Conservation (phyloP, 2,888 invertebrate species). For the Drosophila flavopinicola region DNA sequence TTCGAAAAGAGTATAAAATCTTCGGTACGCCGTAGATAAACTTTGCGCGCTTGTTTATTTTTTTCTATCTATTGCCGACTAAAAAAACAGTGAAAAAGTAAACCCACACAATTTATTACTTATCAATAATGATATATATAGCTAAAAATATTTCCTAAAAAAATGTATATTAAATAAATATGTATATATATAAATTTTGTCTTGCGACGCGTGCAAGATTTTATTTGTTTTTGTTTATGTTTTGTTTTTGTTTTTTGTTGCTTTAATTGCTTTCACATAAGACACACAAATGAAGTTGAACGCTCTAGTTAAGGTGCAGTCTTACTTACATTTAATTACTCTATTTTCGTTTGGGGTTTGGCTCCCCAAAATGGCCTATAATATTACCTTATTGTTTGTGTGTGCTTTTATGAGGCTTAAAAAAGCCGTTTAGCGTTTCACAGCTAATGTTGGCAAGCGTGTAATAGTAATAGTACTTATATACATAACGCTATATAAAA, state of each 20-base stretch:
- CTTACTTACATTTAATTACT: conserved; percentile 59
- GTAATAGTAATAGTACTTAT: conserved; percentile 6
- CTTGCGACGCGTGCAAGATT: conserved; percentile 32
- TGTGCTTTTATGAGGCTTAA: conserved; percentile 52
- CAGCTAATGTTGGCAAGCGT: conserved; percentile 46
- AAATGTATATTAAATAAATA: too few relatives aligned
- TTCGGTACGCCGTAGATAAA: too few relatives aligned
- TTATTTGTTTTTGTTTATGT: conserved; percentile 1
- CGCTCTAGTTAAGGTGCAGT: conserved; percentile 64
- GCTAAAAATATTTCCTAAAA: too few relatives aligned
- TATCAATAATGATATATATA: too few relatives aligned
- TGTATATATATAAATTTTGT: too few relatives aligned
- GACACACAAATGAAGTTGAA: conserved; percentile 54
- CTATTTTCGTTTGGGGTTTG: conserved; percentile 43
- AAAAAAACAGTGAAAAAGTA: too few relatives aligned
- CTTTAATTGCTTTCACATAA: conserved; percentile 45
- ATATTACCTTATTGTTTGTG: too few relatives aligned
- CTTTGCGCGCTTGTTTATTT: too few relatives aligned
- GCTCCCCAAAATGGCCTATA: conserved; percentile 32
- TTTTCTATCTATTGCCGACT: too few relatives aligned
- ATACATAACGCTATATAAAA: neutral
- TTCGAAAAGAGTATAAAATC: too few relatives aligned
- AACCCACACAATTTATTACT: too few relatives aligned
- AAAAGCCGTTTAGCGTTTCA: conserved; percentile 48
- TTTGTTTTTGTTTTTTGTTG: conserved; percentile 3